A percentile compares a stretch with the other conserved stretches of the same genome.
phyloP scores from a whole-genome alignment of 2,888 invertebrate genomes.

The Spicauda simplicius region DNA sequence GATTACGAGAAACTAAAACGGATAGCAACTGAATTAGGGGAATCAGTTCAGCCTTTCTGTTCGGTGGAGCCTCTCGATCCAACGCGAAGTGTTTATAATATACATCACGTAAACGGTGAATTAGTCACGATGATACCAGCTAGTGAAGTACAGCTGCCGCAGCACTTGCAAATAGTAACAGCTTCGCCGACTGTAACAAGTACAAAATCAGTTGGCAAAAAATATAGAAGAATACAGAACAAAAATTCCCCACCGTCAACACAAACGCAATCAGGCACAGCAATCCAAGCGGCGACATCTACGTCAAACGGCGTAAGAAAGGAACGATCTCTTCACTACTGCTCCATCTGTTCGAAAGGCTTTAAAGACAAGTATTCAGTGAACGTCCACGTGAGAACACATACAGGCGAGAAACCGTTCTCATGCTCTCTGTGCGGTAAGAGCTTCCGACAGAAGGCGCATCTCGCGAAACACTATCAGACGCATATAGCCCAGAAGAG shows the following conservation, averaged over 20 bases:
- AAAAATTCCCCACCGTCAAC: conserved; percentile 77
- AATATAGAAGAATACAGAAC: conserved; percentile 87
- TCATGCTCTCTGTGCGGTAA: conserved; percentile 97
- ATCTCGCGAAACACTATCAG: conserved; percentile 96
- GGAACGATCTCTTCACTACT: conserved; percentile 94
- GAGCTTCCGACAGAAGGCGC: conserved; percentile 96
- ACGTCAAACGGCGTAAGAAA: conserved; percentile 91
- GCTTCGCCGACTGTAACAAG: conserved; percentile 86
- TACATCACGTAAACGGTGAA: conserved; percentile 78
- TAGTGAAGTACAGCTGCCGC: conserved; percentile 74
- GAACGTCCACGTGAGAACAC: conserved; percentile 98
- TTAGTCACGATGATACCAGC: conserved; percentile 79
- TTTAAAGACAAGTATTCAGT: conserved; percentile 99
- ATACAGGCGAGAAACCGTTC: conserved; percentile 99
- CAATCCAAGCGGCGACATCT: conserved; percentile 82
- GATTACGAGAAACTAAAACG: conserved; percentile 94
- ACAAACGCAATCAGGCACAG: conserved; percentile 68
- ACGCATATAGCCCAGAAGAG: conserved; percentile 95
- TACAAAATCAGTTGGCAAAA: conserved; percentile 87
- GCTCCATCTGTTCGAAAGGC: conserved; percentile 96
- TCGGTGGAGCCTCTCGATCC: conserved; percentile 82
- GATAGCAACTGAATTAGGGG: conserved; percentile 92
- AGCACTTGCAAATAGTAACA: conserved; percentile 83
- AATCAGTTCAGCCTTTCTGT: conserved; percentile 90
- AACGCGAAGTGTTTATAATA: conserved; percentile 81